A percentile compares a stretch with the other conserved stretches of the same genome.
phyloP scores from a whole-genome alignment of 2,797 vertebrate species.

The Enteromius trimaculatus region DNA sequence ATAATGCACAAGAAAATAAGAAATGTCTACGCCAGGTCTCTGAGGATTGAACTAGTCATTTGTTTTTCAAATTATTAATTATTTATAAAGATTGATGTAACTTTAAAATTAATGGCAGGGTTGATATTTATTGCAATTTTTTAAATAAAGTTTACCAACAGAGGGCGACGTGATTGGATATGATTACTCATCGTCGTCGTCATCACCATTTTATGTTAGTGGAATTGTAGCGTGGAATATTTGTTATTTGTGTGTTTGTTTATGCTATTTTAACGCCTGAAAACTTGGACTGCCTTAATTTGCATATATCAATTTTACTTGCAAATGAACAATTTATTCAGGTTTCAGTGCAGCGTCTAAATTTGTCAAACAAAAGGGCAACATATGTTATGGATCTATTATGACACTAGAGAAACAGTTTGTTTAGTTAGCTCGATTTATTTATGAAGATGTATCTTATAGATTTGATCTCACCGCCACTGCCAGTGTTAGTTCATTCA shows the following conservation, averaged over 20 bases:
- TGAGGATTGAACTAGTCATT: neutral
- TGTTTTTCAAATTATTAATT: neutral
- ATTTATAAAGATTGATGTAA: neutral
- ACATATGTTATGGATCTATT: neutral
- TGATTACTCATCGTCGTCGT: neutral
- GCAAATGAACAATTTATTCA: neutral
- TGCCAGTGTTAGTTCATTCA: neutral
- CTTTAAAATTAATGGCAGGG: neutral
- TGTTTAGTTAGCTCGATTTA: neutral
- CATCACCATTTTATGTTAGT: neutral
- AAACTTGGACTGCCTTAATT: neutral
- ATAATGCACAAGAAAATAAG: neutral
- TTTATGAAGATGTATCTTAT: neutral
- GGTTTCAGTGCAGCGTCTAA: neutral
- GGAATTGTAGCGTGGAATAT: neutral
- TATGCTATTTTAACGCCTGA: neutral
- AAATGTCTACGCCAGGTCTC: neutral
- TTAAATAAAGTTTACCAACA: conserved; percentile 19
- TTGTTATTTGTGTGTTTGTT: neutral
- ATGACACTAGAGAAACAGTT: neutral
- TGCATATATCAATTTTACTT: neutral
- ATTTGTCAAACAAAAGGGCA: neutral
- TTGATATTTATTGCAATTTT: neutral
- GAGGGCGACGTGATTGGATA: conserved; percentile 1
- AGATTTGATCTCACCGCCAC: neutral